Evolutionary conservation across 2,888 invertebrate genomes (phyloP).

Genomic region (Liodrosophila aerea): DNA sequence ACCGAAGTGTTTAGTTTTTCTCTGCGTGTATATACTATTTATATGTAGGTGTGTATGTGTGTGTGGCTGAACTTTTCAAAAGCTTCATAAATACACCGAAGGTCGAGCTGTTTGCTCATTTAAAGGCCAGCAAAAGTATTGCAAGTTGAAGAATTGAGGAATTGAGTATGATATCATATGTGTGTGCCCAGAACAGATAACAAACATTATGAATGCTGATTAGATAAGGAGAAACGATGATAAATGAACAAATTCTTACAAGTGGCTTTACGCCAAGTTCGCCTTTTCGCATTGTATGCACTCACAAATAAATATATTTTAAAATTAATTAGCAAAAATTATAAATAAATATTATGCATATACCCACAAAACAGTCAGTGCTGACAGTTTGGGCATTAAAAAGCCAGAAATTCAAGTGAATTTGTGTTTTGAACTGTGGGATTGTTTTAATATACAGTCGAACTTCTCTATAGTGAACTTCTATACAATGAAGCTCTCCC

Average conservation of each 20-base stretch:
- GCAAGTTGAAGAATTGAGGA: conserved; percentile 14
- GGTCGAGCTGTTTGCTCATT: conserved; percentile 54
- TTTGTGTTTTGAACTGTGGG: too few relatives aligned
- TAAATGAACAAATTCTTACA: not conserved
- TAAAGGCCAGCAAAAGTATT: conserved; percentile 32
- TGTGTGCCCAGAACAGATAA: conserved; percentile 53
- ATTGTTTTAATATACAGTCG: too few relatives aligned
- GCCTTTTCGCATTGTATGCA: too few relatives aligned
- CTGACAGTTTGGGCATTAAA: too few relatives aligned
- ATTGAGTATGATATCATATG: conserved; percentile 63
- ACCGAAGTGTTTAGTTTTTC: conserved; percentile 17
- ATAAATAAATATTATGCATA: too few relatives aligned
- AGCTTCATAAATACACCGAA: conserved; percentile 65
- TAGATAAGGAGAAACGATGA: conserved; percentile 48
- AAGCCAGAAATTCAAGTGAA: too few relatives aligned
- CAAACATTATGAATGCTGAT: conserved; percentile 57
- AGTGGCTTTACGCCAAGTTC: not conserved
- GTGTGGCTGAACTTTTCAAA: conserved; percentile 34
- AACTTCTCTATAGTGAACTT: too few relatives aligned
- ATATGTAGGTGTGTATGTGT: conserved; percentile 1
- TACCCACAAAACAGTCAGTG: too few relatives aligned
- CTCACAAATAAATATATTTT: too few relatives aligned
- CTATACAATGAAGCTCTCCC: too few relatives aligned
- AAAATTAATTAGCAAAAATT: conserved; percentile 31
- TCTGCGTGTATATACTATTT: not conserved